Percentiles rank a stretch among this genome's conserved stretches.
phyloP scores from a whole-genome alignment of 1,140 invertebrate genomes.

The Belonocnema kinseyi region DNA sequence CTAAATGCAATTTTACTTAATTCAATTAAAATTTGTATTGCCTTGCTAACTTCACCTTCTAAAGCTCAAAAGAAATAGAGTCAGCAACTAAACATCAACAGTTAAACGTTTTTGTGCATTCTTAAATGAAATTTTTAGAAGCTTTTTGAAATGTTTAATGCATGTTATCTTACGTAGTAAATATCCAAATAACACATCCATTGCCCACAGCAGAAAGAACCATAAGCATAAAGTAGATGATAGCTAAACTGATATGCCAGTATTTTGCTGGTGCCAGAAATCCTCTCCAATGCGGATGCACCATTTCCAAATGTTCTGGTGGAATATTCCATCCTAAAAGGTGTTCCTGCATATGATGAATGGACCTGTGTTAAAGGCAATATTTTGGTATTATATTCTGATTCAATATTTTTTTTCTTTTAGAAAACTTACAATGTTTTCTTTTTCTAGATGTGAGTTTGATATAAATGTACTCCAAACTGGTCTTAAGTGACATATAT shows the following conservation, averaged over 20 bases:
- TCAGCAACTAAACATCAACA: too few relatives aligned
- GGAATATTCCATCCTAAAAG: conserved; percentile 83
- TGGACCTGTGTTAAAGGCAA: conserved; percentile 41
- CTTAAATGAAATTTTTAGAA: neutral
- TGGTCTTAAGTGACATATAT: too few relatives aligned
- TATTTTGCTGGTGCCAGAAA: conserved; percentile 83
- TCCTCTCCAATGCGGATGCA: conserved; percentile 84
- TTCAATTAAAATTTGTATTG: too few relatives aligned
- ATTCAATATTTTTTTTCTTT: neutral
- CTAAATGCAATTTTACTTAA: too few relatives aligned
- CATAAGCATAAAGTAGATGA: conserved; percentile 84
- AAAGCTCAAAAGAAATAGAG: too few relatives aligned
- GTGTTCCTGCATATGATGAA: conserved; percentile 65
- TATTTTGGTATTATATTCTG: conserved; percentile 33
- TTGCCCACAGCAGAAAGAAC: conserved; percentile 84
- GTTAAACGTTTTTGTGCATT: neutral
- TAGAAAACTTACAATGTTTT: neutral
- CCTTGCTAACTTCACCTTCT: too few relatives aligned
- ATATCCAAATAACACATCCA: conserved; percentile 88
- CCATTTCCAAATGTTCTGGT: conserved; percentile 80
- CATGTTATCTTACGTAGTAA: conserved; percentile 78
- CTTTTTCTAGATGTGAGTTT: too few relatives aligned
- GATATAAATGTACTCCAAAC: too few relatives aligned
- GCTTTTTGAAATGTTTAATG: neutral
- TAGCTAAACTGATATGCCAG: conserved; percentile 84